Conservation (phyloP, 2,113 vertebrate genomes). For the Turdus rufiventris region DNA sequence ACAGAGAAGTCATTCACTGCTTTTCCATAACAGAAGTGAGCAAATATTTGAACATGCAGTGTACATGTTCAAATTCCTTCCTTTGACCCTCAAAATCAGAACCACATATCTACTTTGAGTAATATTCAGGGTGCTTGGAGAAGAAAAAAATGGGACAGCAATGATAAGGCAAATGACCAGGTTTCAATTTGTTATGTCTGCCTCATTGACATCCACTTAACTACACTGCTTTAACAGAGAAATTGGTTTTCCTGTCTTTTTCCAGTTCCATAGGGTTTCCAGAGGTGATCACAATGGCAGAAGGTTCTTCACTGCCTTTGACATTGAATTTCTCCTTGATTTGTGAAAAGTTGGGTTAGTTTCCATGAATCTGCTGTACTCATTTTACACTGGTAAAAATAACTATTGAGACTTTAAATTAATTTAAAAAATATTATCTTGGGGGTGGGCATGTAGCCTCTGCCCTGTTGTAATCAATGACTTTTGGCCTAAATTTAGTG, state of each 20-base stretch:
- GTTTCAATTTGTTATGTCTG: not conserved
- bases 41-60: not conserved
- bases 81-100: not conserved
- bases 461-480: not conserved
- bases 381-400: not conserved
- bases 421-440: not conserved
- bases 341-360: not conserved
- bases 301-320: not conserved
- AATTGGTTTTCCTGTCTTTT: not conserved
- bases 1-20: not conserved
- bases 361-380: not conserved
- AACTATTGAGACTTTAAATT: not conserved
- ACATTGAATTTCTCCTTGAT: not conserved
- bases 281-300: not conserved
- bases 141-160: not conserved
- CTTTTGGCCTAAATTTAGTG: not conserved
- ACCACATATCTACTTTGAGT: not conserved
- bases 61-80: not conserved
- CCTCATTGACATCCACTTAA: not conserved
- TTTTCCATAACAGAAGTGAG: not conserved
- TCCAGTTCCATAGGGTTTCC: not conserved
- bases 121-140: not conserved
- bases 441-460: not conserved
- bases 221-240: not conserved
- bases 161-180: not conserved